Base-by-base conservation (phyloP, 2,113 vertebrate species). In the Pteronura brasiliensis region DNA sequence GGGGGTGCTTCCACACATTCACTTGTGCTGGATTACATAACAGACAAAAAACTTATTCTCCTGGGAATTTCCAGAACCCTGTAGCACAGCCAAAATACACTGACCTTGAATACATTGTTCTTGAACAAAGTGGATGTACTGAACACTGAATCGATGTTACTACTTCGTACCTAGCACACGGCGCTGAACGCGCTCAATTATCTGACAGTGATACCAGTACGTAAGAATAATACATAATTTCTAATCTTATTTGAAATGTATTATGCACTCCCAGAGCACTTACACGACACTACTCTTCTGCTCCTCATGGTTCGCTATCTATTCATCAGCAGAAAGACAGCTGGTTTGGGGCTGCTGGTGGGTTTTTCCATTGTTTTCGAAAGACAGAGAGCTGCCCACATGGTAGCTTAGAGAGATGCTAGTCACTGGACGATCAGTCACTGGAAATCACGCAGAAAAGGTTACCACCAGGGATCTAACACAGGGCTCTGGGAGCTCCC, bases 1-100 rank as follows among this genome's bases (percentile, higher is more conserved):
- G 69, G 91, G 97, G 91, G 71, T 77, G 44, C 96, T 65, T 71
- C 90, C 44, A 29, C 63, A 67, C 49, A 86, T 49, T 97, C 86
- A 76, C 91, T 97, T 42, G 69, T 65, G 83, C 89, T 65, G 34
- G 72, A 25, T 98, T 98, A 97, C 52, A 25, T 97, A 98, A 98
- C 96, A 87, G 79, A 90, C 15, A 6, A 72, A 86, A 72, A 86
- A 81, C 88, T 61, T 83, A 49, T 20, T 97, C 97, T 97, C 93
- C 93, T 93, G 97, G 97, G 98, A 92, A 96, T 98, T 97, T 98
- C 97, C 97, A 96, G 97, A 96, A 31, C 96, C 87, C 86, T 89
- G 91, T 31, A 27, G 36, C 91, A 47, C 52, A 97, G 97, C 97
- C 97, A 97, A 98, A 93, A 97, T 34, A 98, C 89, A 97, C 96